Base-by-base conservation (phyloP, 92 coral and sea anemone species). In the Metridium senile region DNA sequence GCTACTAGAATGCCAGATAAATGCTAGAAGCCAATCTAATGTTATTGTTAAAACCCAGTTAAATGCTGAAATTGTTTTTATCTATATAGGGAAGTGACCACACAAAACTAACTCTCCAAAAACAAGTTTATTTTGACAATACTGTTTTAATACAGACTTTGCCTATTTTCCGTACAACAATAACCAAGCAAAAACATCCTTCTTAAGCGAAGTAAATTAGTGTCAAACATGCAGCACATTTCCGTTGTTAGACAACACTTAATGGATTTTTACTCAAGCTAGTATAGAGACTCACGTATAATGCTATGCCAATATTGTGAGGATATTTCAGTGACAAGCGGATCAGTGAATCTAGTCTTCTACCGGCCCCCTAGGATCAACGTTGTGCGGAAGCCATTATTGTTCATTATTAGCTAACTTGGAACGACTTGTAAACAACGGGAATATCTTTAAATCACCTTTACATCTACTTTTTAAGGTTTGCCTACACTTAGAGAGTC, bases 181-280 rank as follows among this genome's bases (percentile, higher is more conserved):
- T 72, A 20, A 57, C 33, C 9, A 57, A 73, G 32, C 22, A 73
- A 31, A 57, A 73, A 73, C 68, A 58, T 33, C 63, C 54, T 73
- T 58, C 34, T 58, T 9, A 56, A 73, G 29, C 57, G 56, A 58
- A 73, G 78, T 23, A 73, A 62, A 73, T 35, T 73, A 73, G 49
- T 73, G 68, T 57, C 78, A 62, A 73, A 57, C 64, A 57, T 58
- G 65, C 52, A 32, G 26, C 67, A 33, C 78, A 73, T 73, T 73
- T 73, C 78, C 78, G 78, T 26, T 73, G 54, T 35, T 62, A 21
- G 0, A 19, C 28, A 57, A 62, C 27, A 57, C 17, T 73, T 73
- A 73, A 73, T 73, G 63, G 78, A 26, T 73, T 73, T 39, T 73
- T 73, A 73, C 78, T 54, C 54, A 34, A 62, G 68, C 56, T 28